phyloP scores from a whole-genome alignment of 1,140 invertebrate species.

The Solenopsis invicta region DNA sequence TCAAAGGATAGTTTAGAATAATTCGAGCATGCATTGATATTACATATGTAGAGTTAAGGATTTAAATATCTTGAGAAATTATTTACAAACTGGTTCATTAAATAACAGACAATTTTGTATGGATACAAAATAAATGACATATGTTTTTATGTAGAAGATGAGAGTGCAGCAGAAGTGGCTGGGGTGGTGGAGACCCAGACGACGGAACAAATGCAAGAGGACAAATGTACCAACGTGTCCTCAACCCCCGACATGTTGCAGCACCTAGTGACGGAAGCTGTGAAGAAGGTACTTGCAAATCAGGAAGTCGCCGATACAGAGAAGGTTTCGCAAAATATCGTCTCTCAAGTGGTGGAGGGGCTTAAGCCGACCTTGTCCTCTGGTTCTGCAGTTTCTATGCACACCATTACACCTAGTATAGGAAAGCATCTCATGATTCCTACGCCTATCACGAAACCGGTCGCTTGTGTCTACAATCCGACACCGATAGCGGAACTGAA shows the following conservation, averaged over 20 bases:
- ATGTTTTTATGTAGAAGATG: constrained; percentile 71
- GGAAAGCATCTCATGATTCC: constrained; percentile 72
- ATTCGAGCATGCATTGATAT: too few species aligned
- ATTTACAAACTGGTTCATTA: not conserved
- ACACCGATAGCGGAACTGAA: constrained; percentile 89
- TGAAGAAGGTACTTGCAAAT: constrained; percentile 86
- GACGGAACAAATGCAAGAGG: constrained; percentile 61
- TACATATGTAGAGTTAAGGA: not conserved
- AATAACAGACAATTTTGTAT: not conserved
- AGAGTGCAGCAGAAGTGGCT: constrained; percentile 52
- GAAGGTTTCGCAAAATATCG: constrained; percentile 84
- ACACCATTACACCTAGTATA: constrained; percentile 16
- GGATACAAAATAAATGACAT: not conserved
- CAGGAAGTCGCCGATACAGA: constrained; percentile 81
- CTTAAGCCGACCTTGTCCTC: constrained; percentile 82
- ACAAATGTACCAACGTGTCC: constrained; percentile 44
- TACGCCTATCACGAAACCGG: constrained; percentile 70
- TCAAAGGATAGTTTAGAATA: not conserved
- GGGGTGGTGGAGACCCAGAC: constrained; percentile 63
- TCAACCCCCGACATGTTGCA: constrained; percentile 81
- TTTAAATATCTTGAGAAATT: not conserved
- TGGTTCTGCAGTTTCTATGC: constrained; percentile 64
- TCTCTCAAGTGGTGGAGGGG: constrained; percentile 84
- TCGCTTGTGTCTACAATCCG: constrained; percentile 87
- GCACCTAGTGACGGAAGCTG: constrained; percentile 86